Conservation (phyloP, 2,888 invertebrate species). For the Epirrhoe alternata region DNA sequence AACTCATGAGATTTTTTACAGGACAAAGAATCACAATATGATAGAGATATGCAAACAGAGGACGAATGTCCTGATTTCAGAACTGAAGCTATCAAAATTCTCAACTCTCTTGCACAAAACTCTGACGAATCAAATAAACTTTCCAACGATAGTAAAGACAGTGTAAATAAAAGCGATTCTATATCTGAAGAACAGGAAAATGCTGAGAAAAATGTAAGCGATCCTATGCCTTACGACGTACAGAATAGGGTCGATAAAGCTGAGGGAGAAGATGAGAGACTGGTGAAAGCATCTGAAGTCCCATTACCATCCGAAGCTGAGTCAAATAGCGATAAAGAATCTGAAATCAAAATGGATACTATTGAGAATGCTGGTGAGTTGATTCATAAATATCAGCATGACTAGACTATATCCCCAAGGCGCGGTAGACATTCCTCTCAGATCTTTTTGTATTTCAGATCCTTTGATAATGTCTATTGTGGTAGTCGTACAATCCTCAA, state of each 20-base stretch:
- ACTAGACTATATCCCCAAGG: no score
- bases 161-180: conserved; percentile 8
- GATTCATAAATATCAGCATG: not conserved
- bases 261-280: conserved; percentile 37
- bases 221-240: conserved; percentile 38
- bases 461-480: no score
- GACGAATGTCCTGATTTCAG: conserved; percentile 59
- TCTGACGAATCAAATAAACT: conserved; percentile 21
- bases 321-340: conserved; percentile 53
- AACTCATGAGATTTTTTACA: conserved; percentile 40
- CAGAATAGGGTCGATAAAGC: conserved; percentile 42
- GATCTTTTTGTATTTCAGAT: no score
- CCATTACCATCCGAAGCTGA: conserved; percentile 52
- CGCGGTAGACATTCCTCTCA: no score
- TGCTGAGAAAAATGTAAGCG: conserved; percentile 27
- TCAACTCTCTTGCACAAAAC: conserved; percentile 29
- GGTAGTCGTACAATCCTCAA: no score
- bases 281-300: conserved; percentile 47
- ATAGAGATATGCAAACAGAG: conserved; percentile 69
- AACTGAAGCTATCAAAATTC: conserved; percentile 53
- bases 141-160: conserved; percentile 23
- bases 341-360: conserved; percentile 45
- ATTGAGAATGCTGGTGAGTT: conserved; percentile 49
- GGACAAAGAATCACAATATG: conserved; percentile 66
- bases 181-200: conserved; percentile 39